A percentile compares a stretch with the other conserved stretches of the same genome.
Evolutionary conservation across 2,113 vertebrate genomes (phyloP).

Genomic region (Crypturellus undulatus): DNA sequence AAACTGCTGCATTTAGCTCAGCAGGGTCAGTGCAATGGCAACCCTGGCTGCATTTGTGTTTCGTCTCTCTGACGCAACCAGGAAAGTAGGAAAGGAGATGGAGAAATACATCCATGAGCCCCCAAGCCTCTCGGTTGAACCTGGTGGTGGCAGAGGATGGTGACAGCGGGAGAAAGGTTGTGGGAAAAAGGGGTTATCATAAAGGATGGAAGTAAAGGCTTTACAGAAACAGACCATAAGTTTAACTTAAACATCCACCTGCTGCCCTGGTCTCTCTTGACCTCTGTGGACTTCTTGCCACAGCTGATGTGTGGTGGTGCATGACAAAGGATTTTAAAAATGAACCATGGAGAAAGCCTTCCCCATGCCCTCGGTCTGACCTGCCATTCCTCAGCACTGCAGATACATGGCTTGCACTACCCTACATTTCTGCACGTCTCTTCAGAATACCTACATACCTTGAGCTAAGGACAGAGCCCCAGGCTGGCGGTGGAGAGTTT

Average conservation of each 20-base stretch:
- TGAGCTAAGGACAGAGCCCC: not conserved
- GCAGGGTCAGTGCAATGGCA: not conserved
- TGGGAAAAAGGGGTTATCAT: not conserved
- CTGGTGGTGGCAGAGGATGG: not conserved
- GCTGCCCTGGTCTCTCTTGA: not conserved
- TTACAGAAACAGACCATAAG: not conserved
- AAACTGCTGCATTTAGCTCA: not conserved
- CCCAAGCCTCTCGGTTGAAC: not conserved
- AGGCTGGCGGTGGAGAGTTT: not conserved
- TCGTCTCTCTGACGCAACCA: not conserved
- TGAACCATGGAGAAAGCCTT: not conserved
- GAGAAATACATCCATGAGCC: not conserved
- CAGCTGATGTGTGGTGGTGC: not conserved
- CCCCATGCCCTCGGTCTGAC: not conserved
- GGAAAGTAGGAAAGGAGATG: not conserved
- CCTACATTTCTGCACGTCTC: conserved; percentile 45
- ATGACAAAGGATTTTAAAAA: conserved; percentile 37
- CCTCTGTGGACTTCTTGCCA: not conserved
- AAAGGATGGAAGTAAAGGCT: not conserved
- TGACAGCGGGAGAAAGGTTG: not conserved
- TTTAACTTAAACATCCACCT: not conserved
- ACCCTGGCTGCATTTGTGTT: not conserved
- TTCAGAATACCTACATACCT: conserved; percentile 42
- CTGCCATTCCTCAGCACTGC: not conserved
- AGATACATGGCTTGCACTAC: rapidly evolving